These are phyloP conservation scores for Cisticola juncidis DNA, from an alignment of 2,113 vertebrate species.

Conservation along the genomic window DNA sequence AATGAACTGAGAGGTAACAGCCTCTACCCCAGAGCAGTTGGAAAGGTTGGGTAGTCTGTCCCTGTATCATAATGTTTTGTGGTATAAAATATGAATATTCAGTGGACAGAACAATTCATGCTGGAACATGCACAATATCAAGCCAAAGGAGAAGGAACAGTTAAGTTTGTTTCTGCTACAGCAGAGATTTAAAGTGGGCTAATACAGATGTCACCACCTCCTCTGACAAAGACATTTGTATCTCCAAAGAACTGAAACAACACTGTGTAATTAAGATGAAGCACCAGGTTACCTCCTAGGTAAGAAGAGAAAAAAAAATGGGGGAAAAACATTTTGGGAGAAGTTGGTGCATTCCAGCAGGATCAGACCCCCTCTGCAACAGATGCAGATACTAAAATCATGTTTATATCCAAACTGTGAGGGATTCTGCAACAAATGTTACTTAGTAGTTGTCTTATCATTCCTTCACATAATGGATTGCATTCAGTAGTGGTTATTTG, in stretches of 20 bases:
- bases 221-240: neutral
- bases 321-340: fast-evolving
- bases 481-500: neutral
- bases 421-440: neutral
- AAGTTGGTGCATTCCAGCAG: neutral
- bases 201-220: neutral
- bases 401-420: neutral
- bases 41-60: neutral
- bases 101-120: neutral
- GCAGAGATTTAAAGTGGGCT: neutral
- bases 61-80: neutral
- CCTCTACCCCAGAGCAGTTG: neutral
- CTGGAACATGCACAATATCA: neutral
- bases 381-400: neutral
- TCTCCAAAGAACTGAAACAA: neutral
- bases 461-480: neutral
- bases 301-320: neutral
- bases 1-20: neutral
- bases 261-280: neutral
- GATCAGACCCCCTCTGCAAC: neutral
- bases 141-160: neutral
- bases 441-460: neutral
- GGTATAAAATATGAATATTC: neutral
- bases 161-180: neutral
- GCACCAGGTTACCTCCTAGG: neutral